Percentiles rank a stretch among this genome's conserved stretches.
Evolutionary conservation across 2,113 vertebrate species (phyloP).

Genomic region (Rhombomys opimus): DNA sequence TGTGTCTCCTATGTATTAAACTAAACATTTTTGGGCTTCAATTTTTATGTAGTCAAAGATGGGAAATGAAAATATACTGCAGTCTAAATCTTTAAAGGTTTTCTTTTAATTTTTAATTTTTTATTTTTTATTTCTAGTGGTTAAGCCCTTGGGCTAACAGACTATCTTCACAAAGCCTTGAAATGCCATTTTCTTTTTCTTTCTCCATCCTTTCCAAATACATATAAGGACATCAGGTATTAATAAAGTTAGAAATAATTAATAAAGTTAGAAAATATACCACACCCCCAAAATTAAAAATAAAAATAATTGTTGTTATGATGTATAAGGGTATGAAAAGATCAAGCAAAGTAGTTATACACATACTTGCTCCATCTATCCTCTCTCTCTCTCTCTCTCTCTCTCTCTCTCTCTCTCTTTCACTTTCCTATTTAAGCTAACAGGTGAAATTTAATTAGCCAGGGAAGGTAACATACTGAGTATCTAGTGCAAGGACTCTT

Average conservation of each 20-base stretch:
- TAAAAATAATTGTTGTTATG: conserved; percentile 10
- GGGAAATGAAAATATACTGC: conserved; percentile 35
- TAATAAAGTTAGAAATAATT: conserved; percentile 40
- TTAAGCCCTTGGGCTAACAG: background rate
- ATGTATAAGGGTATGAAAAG: background rate
- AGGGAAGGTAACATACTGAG: conserved; percentile 64
- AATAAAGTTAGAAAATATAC: conserved; percentile 30
- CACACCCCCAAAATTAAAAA: background rate
- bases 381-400: background rate
- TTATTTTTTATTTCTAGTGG: background rate
- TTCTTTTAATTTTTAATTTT: background rate
- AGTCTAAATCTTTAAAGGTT: conserved; percentile 38
- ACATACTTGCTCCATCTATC: too few relatives aligned
- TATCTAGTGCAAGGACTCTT: conserved; percentile 68
- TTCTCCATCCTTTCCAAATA: background rate
- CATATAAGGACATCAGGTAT: conserved; percentile 18
- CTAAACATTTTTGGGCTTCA: conserved; percentile 8
- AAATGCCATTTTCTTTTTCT: conserved; percentile 21
- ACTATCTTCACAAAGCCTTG: background rate
- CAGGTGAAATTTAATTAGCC: conserved; percentile 78
- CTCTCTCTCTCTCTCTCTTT: background rate
- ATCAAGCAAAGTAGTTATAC: background rate
- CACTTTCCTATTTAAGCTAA: conserved; percentile 55
- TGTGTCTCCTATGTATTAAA: conserved; percentile 15
- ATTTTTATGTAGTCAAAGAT: background rate